Conservation (phyloP, 2,888 invertebrate species). For the Epiblema foenella region DNA sequence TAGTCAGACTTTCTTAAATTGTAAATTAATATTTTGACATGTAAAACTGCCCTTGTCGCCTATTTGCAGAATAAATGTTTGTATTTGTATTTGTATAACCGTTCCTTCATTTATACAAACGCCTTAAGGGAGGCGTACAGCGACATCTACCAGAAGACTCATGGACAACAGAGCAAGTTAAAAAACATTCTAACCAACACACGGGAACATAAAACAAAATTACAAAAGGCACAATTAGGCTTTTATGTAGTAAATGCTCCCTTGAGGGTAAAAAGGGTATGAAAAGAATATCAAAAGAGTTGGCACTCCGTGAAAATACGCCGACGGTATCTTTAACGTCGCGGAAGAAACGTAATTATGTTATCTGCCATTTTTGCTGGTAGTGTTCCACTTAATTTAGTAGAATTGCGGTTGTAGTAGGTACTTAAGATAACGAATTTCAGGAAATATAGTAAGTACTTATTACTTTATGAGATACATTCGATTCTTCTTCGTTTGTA, state of each 20-base stretch:
- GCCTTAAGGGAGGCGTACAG: no score
- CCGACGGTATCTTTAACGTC: constrained; percentile 12
- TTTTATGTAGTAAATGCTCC: constrained; percentile 14
- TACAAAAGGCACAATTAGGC: constrained; percentile 28
- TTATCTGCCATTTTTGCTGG: constrained; percentile 8
- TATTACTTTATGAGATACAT: neutral
- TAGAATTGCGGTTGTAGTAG: neutral
- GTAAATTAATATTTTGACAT: no score
- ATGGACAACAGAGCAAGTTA: neutral
- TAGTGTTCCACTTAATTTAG: constrained; percentile 1
- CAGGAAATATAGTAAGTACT: no score
- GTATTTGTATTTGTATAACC: no score
- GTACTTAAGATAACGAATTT: neutral
- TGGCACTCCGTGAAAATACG: constrained; percentile 6
- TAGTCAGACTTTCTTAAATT: no score
- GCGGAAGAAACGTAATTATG: constrained; percentile 32
- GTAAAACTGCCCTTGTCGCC: no score
- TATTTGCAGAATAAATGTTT: no score
- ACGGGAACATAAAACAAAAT: constrained; percentile 14
- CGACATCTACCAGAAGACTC: no score
- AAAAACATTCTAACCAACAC: neutral
- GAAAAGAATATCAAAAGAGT: constrained; percentile 12
- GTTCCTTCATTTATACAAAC: no score
- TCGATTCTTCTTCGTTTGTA: no score
- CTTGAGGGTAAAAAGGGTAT: constrained; percentile 16